Evolutionary conservation across 2,888 invertebrate species (phyloP).

Genomic region (Nomada goodeniana): DNA sequence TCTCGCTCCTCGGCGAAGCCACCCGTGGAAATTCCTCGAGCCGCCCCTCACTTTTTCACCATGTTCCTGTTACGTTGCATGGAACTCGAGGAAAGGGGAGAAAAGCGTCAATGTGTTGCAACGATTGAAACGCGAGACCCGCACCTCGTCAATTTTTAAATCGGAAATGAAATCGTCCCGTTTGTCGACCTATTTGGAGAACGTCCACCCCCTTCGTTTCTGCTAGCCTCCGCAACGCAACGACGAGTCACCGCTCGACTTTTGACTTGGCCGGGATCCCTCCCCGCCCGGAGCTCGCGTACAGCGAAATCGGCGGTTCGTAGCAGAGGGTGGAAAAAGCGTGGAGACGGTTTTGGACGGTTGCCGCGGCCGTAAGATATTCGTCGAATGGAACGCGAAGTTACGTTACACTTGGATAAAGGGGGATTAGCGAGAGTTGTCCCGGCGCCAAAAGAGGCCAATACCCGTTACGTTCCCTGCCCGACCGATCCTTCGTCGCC

Average conservation of each 20-base stretch:
- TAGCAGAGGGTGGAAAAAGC: conserved; percentile 33
- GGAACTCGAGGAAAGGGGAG: background rate
- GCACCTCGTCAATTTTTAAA: conserved; percentile 35
- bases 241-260: conserved; percentile 57
- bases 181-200: conserved; percentile 38
- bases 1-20: too few species aligned
- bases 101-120: conserved; percentile 5
- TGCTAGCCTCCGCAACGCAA: background rate
- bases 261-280: conserved; percentile 54
- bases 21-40: background rate
- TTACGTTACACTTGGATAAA: conserved; percentile 74
- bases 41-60: background rate
- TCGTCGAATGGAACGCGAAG: conserved; percentile 71
- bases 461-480: conserved; percentile 67
- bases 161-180: conserved; percentile 36
- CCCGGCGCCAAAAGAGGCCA: conserved; percentile 77
- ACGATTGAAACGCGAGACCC: background rate
- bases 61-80: background rate
- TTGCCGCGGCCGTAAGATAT: conserved; percentile 75
- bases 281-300: conserved; percentile 46
- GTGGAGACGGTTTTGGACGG: conserved; percentile 67
- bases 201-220: conserved; percentile 1
- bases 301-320: background rate
- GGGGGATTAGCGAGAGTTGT: conserved; percentile 78
- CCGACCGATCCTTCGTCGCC: conserved; percentile 60